A percentile compares a stretch with the other conserved stretches of the same genome.
Conservation (phyloP, 2,797 vertebrate genomes). For the Labeo calbasu region DNA sequence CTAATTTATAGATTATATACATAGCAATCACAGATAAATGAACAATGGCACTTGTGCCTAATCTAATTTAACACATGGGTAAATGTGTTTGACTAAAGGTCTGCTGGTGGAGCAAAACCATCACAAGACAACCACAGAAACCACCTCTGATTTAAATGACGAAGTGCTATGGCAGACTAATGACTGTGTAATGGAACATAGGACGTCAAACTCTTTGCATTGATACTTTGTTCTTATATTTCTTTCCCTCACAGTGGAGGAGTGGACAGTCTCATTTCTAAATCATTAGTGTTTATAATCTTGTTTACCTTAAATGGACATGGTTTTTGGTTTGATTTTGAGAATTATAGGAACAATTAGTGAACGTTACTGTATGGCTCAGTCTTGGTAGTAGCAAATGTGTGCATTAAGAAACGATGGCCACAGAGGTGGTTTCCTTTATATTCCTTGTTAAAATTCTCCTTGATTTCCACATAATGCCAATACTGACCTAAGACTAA, state of each 20-base stretch:
- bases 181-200: not conserved
- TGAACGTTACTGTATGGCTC: too few species aligned
- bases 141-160: not conserved
- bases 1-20: conserved; percentile 68
- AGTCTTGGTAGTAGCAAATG: not conserved
- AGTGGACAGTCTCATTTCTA: not conserved
- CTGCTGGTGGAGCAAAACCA: conserved; percentile 41
- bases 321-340: not conserved
- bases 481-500: not conserved
- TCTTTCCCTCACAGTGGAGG: too few species aligned
- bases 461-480: not conserved
- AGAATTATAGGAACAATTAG: not conserved
- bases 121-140: too few species aligned
- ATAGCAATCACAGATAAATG: conserved; percentile 65
- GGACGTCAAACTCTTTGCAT: not conserved
- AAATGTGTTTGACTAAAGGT: conserved; percentile 65
- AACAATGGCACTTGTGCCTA: conserved; percentile 63
- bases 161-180: not conserved
- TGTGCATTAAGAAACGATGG: not conserved
- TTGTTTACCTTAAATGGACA: not conserved
- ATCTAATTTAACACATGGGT: conserved; percentile 71
- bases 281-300: not conserved
- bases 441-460: not conserved
- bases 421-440: too few species aligned
- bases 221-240: not conserved